phyloP scores from a whole-genome alignment of 2,888 invertebrate species.

The Keiferia lycopersicella region DNA sequence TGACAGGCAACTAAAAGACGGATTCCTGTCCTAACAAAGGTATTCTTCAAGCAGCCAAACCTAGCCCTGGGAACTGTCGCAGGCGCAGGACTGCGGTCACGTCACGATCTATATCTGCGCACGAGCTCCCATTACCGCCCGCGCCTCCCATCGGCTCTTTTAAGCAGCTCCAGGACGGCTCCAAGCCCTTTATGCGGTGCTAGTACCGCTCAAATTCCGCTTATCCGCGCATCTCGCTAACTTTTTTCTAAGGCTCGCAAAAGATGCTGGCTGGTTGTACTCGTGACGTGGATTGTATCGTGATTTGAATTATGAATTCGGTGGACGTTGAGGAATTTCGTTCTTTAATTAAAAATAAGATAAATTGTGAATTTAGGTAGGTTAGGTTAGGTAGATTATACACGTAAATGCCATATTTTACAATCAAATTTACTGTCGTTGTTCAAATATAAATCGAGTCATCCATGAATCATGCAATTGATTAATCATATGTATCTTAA shows the following conservation, averaged over 20 bases:
- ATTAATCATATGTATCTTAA: too few species aligned
- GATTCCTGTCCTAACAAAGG: constrained; percentile 6
- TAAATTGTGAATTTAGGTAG: too few species aligned
- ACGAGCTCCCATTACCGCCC: constrained; percentile 49
- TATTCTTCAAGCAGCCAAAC: constrained; percentile 13
- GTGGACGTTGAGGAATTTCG: background rate
- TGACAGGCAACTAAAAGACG: background rate
- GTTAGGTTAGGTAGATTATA: too few species aligned
- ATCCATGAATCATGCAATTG: too few species aligned
- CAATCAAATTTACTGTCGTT: too few species aligned
- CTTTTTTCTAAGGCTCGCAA: constrained; percentile 12
- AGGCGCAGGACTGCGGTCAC: constrained; percentile 46
- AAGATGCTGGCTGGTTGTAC: background rate
- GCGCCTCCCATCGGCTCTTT: constrained; percentile 11
- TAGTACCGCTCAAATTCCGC: constrained; percentile 3
- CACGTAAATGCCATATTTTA: too few species aligned
- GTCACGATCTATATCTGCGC: constrained; percentile 53
- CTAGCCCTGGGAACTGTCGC: constrained; percentile 36
- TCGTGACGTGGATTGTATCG: constrained; percentile 13
- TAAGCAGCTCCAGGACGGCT: background rate
- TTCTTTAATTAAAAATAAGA: background rate
- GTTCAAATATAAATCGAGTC: too few species aligned
- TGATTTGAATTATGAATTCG: constrained; percentile 5
- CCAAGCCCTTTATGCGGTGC: background rate
- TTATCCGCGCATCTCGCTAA: constrained; percentile 8